Evolutionary conservation across 2,797 vertebrate species (phyloP), one percentile per base, ranked within the genome.

Genomic region (Harpagifer antarcticus): DNA sequence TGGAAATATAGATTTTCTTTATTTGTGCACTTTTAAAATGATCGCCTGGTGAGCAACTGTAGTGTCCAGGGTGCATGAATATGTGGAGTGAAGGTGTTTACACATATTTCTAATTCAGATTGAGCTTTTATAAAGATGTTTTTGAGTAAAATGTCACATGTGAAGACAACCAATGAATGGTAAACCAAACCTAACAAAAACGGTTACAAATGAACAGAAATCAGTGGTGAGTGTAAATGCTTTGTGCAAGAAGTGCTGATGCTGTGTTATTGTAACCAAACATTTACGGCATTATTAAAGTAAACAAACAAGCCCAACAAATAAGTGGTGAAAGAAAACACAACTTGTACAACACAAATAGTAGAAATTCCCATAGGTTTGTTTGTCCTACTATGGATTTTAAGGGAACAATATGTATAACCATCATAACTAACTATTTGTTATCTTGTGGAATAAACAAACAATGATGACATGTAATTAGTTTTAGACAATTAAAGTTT

Each of bases 1-100:
- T 7, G 73, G 13, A 72, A 79, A 68, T 61, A 78, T 53, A 40
- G 59, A 50, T 68, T 65, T 47, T 58, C 23, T 1, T 27, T 50
- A 60, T 63, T 55, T 57, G 53, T n/a, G 31, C 57, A 9, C 33
- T 52, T n/a, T 56, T 72, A 13, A 59, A 53, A 58, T 71, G 40
- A 63, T 20, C 0, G 5, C 11, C 54, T 65, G 40, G 45, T 68
- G 47, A 40, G 23, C 15, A 14, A 9, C 54, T 14, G 23, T 9
- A 14, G 27, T 10, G 40, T 54, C 52, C 40, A n/a, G 2, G 33
- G 27, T 43, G 14, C 8, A 9, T 15, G 4, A 33, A 55, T 56
- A 60, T 19, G 19, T 10, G n/a, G 17, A 63, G 48, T 48, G 54
- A 55, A n/a, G 27, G 17, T 23, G 5, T 56, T 72, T 16, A 20